Conservation (phyloP, 2,797 vertebrate genomes). For the Chelmon rostratus region DNA sequence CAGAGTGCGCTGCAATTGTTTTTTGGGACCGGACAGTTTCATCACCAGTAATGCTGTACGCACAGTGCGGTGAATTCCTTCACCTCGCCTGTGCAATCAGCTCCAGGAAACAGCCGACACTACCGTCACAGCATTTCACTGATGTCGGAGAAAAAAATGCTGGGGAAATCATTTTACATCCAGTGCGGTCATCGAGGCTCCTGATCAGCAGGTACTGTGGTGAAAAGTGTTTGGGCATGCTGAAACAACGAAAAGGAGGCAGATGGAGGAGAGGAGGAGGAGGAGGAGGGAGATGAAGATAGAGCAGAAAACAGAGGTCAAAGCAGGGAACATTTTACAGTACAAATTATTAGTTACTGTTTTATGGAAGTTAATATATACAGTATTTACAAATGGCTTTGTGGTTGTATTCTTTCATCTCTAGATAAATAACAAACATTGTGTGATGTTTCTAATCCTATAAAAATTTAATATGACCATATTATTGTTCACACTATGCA, state of each 20-base stretch:
- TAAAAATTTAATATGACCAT: conserved; percentile 33
- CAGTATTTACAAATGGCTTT: conserved; percentile 19
- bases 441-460: conserved; percentile 35
- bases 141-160: conserved; percentile 76
- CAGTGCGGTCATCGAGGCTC: conserved; percentile 69
- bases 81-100: conserved; percentile 60
- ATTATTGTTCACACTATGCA: conserved; percentile 14
- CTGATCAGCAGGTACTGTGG: conserved; percentile 74
- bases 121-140: conserved; percentile 69
- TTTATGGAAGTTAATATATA: background rate
- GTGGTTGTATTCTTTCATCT: conserved; percentile 28
- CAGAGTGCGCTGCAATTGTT: conserved; percentile 41
- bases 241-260: conserved; percentile 70
- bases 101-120: conserved; percentile 65
- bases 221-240: conserved; percentile 62
- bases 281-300: conserved; percentile 34
- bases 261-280: conserved; percentile 34
- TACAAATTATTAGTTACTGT: conserved; percentile 6
- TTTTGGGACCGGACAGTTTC: conserved; percentile 44
- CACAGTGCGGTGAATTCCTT: conserved; percentile 57
- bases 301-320: conserved; percentile 45
- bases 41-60: conserved; percentile 51
- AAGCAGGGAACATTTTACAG: conserved; percentile 12
- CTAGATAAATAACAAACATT: conserved; percentile 12
- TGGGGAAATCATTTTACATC: conserved; percentile 77